Percentiles rank a stretch among this genome's conserved stretches.
These are phyloP conservation scores for Archips crataeganus DNA, from an alignment of 2,888 invertebrate genomes.

Conservation along the genomic window DNA sequence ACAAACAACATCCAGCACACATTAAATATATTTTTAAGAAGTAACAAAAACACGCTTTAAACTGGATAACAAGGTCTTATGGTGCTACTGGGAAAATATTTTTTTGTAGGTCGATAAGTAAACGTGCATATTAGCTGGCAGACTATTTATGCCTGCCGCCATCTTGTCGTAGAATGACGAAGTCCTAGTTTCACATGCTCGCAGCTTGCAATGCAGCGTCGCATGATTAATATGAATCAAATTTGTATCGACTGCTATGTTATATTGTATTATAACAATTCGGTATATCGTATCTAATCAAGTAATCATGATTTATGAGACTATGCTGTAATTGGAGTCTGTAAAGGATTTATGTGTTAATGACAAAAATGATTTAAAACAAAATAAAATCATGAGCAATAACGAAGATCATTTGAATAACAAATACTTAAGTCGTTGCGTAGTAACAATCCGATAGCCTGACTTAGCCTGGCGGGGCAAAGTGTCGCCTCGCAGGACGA, in stretches of 20 bases:
- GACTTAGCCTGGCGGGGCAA: slow-evolving; percentile 65
- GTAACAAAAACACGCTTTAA: neutral
- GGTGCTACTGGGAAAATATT: slow-evolving; percentile 34
- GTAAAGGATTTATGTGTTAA: slow-evolving; percentile 43
- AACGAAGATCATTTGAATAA: slow-evolving; percentile 73
- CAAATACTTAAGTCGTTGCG: slow-evolving; percentile 64
- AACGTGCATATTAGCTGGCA: slow-evolving; percentile 64
- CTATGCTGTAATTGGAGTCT: neutral
- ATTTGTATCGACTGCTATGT: neutral
- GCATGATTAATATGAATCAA: neutral
- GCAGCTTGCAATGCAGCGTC: slow-evolving; percentile 16
- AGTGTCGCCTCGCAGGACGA: slow-evolving; percentile 77
- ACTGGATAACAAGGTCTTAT: neutral
- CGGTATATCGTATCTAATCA: slow-evolving; percentile 1
- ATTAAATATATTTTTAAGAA: neutral
- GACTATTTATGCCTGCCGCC: slow-evolving; percentile 77
- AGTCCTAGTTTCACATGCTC: slow-evolving; percentile 52
- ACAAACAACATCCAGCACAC: neutral
- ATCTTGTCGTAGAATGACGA: slow-evolving; percentile 79
- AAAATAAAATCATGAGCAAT: slow-evolving; percentile 62
- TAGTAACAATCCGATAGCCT: slow-evolving; percentile 68
- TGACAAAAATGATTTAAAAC: slow-evolving; percentile 55
- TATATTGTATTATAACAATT: neutral
- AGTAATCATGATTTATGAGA: neutral
- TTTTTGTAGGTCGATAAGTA: slow-evolving; percentile 70